These are phyloP conservation scores for Bombus confusus DNA, from an alignment of 1,140 invertebrate species.

Conservation along the genomic window DNA sequence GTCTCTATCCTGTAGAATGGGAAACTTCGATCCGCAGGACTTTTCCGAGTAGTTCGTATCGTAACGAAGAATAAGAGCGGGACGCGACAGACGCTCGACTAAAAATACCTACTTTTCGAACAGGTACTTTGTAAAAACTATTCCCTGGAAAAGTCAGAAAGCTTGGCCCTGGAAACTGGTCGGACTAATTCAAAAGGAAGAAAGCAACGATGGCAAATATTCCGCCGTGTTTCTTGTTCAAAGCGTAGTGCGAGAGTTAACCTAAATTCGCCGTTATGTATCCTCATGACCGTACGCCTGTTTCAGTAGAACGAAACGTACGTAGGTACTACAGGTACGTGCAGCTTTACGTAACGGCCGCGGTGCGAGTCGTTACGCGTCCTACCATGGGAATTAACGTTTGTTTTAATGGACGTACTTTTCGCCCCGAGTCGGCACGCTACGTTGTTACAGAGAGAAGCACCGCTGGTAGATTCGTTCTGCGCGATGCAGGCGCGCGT, in stretches of 20 bases:
- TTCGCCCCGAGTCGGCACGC: conserved; percentile 42
- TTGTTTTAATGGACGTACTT: conserved; percentile 63
- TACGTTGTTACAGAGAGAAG: conserved; percentile 6
- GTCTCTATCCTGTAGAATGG: too few relatives aligned
- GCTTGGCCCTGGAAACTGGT: neutral
- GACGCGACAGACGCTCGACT: too few relatives aligned
- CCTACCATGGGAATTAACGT: conserved; percentile 55
- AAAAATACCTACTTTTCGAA: too few relatives aligned
- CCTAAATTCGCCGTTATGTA: conserved; percentile 38
- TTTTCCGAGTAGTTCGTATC: neutral
- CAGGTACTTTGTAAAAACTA: neutral
- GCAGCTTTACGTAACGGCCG: conserved; percentile 48
- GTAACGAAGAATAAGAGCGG: neutral
- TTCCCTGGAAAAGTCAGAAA: neutral
- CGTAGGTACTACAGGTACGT: conserved; percentile 12
- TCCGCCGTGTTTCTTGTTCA: conserved; percentile 9
- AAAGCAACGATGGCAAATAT: neutral
- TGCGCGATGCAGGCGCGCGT: conserved; percentile 10
- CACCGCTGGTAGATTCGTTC: conserved; percentile 30
- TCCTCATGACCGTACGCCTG: conserved; percentile 9
- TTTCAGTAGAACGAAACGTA: conserved; percentile 10
- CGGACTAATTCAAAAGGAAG: neutral
- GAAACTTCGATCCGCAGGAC: neutral
- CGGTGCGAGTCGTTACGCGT: conserved; percentile 45
- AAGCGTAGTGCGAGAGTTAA: conserved; percentile 35